These are phyloP conservation scores for Aulostomus chinensis DNA, from an alignment of 2,797 vertebrate genomes.

Conservation along the genomic window DNA sequence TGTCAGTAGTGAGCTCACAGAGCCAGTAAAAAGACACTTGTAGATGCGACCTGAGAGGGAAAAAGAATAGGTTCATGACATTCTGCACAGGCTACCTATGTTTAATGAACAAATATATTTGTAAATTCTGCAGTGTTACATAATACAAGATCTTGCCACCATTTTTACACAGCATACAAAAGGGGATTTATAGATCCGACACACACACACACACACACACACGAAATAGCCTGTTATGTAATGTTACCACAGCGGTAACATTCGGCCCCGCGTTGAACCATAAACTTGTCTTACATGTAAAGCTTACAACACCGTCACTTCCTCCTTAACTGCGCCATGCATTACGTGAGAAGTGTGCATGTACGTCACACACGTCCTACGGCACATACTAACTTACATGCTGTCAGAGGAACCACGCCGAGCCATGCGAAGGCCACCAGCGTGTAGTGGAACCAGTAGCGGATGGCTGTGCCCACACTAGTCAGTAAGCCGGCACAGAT, in stretches of 20 bases:
- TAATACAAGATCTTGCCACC: background rate
- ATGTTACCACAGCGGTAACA: conserved; percentile 11
- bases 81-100: background rate
- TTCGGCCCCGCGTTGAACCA: conserved; percentile 15
- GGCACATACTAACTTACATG: too few relatives aligned
- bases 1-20: conserved; percentile 98
- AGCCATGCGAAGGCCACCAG: conserved; percentile 99
- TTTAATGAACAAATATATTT: background rate
- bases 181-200: conserved; percentile 4
- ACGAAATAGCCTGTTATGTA: conserved; percentile 7
- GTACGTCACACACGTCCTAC: too few relatives aligned
- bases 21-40: conserved; percentile 99
- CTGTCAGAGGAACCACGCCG: conserved; percentile 98
- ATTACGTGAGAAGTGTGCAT: too few relatives aligned
- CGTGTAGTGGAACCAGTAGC: conserved; percentile 99
- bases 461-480: conserved; percentile 98
- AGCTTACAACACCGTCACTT: too few relatives aligned
- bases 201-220: background rate
- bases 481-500: conserved; percentile 98
- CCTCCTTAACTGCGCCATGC: too few relatives aligned
- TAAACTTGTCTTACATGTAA: conserved; percentile 13
- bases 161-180: background rate
- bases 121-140: background rate
- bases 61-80: background rate
- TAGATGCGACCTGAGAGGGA: conserved; percentile 92